Base-by-base conservation (phyloP, 1,140 invertebrate genomes). In the Drosophila parvula region DNA sequence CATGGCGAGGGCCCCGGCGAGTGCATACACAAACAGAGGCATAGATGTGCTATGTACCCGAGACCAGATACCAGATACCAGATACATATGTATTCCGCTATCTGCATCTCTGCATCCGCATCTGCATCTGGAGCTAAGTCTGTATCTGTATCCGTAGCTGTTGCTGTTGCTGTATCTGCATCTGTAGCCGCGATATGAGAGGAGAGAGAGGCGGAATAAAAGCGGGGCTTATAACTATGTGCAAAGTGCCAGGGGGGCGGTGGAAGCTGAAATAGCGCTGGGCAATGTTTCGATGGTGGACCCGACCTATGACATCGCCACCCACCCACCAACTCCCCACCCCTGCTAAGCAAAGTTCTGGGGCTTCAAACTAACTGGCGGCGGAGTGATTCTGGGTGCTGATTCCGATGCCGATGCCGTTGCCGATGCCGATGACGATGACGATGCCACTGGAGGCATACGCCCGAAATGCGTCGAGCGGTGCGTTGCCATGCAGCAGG, bases 181-280 rank as follows among this genome's bases (percentile, higher is more conserved):
- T 68, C 65, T 71, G 53, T 59, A 71, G 68, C 53, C 67, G 55
- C 65, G 61, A 30, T 41, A 61, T 32, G 40, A 34, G 30, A 36
- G 47, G 27, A 27, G 34, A 10, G 51, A 41, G 34, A 28, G 30
- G 4, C 7, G 5, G 30, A 34, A 65, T 18, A 44, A 53, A 44
- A 57, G 27, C 57, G 62, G 34, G 64, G 64, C 63, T 45, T 69
- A 74, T 69, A 78, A 74, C 79, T 74, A 82, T 81, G 79, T 76
- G 79, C 79, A 81, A 81, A 81, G 78, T 81, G 79, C 56, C 59
- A 61, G 41, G 36, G 58, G n/a, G n/a, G n/a, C n/a, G n/a, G n/a
- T n/a, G n/a, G 76, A 62, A 41, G 69, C 12, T 55, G 62, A 53
- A 61, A 64, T 61, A 64, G 22, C 59, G 51, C 48, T 73, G 69